Evolutionary conservation across 1,140 invertebrate genomes (phyloP).

Genomic region (Stegodyphus mimosarum): DNA sequence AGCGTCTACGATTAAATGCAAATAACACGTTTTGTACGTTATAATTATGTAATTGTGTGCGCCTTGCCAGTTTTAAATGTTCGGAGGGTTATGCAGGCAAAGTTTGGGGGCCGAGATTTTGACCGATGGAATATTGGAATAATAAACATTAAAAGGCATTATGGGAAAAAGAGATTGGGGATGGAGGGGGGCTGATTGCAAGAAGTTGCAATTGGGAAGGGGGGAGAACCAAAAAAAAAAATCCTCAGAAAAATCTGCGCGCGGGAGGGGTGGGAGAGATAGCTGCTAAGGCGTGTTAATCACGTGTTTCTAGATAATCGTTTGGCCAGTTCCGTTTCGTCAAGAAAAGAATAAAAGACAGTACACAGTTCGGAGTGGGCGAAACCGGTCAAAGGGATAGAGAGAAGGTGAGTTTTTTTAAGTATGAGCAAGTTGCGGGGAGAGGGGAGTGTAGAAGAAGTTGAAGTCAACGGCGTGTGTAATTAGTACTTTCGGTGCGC

Average conservation of each 20-base stretch:
- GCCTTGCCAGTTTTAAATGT: constrained; percentile 48
- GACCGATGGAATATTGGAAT: constrained; percentile 57
- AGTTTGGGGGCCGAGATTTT: neutral
- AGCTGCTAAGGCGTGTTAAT: constrained; percentile 30
- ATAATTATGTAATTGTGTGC: constrained; percentile 59
- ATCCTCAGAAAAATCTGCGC: constrained; percentile 13
- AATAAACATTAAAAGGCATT: constrained; percentile 50
- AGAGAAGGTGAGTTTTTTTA: constrained; percentile 9
- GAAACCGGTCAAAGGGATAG: constrained; percentile 38
- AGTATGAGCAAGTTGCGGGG: neutral
- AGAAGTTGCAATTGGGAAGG: neutral
- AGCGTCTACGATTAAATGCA: constrained; percentile 56
- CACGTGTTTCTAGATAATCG: constrained; percentile 58
- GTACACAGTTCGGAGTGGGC: constrained; percentile 38
- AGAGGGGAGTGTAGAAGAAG: constrained; percentile 1
- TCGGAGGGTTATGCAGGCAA: neutral
- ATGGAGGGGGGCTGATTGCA: neutral
- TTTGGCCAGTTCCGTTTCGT: constrained; percentile 55
- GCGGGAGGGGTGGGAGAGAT: neutral
- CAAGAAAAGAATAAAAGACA: constrained; percentile 15
- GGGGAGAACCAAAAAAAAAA: neutral
- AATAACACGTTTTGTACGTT: constrained; percentile 53
- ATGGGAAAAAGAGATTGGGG: neutral
- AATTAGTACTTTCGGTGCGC: constrained; percentile 46
- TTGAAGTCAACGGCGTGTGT: constrained; percentile 29